Evolutionary conservation across 2,797 vertebrate genomes (phyloP), one percentile per base, ranked within the genome.

Genomic region (Pterois miles): DNA sequence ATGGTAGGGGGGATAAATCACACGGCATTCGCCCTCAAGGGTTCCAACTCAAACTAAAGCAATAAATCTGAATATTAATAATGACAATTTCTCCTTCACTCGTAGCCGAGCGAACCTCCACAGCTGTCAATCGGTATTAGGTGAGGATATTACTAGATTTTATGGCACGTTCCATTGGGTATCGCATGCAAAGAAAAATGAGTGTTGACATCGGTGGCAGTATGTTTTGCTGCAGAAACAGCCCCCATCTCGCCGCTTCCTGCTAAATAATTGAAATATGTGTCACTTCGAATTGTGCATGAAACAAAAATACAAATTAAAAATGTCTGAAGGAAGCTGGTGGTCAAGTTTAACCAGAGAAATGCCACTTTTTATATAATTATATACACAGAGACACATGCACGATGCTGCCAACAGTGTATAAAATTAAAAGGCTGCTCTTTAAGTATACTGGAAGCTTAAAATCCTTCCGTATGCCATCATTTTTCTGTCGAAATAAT

Each of bases 11-110:
- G 82, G 73, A 92, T 93, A 90, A 90, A 94, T 94, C 89, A 91
- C 83, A 86, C 85, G 46, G 74, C 86, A 83, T 78, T 67, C 81
- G 64, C 84, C 88, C 88, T 75, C 22, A 71, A 91, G 88, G 90
- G 86, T 76, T 78, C 66, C 80, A 75, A 81, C 82, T 89, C 80
- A 86, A 92, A 90, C 83, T 46, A 77, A 76, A 90, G 91, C 89
- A 75, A 93, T 90, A 86, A 85, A 90, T 92, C 86, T 86, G 87
- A 93, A 94, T 94, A 94, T 92, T 93, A 94, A 93, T 86, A 82
- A 91, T 68, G 81, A 86, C 88, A 89, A 90, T 86, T 88, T 74
- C 82, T 75, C 86, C 77, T 71, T 82, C 77, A 78, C 89, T 91
- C 85, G 86, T 54, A 76, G 86, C 85, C 8, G 59, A 78, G 76